These are phyloP conservation scores for Rhagonycha fulva DNA, from an alignment of 2,888 invertebrate genomes.

Conservation along the genomic window DNA sequence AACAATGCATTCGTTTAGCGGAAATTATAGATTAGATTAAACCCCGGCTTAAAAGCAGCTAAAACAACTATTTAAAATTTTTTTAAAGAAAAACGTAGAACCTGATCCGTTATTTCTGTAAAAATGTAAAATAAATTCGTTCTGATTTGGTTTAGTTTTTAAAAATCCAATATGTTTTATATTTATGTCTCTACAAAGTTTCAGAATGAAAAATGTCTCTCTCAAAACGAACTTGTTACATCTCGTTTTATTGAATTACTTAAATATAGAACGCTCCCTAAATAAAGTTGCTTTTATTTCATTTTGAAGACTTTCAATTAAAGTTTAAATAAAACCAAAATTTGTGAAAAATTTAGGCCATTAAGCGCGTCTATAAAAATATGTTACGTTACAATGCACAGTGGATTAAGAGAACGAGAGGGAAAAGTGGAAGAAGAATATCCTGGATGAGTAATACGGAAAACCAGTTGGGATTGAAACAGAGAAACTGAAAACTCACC, in stretches of 20 bases:
- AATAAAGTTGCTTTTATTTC: neutral
- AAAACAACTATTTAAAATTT: neutral
- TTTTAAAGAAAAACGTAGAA: neutral
- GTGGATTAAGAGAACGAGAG: neutral
- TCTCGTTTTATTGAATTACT: neutral
- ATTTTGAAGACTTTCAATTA: neutral
- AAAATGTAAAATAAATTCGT: neutral
- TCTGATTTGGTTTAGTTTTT: neutral
- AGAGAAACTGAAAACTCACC: neutral
- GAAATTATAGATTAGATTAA: neutral
- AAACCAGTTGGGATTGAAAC: neutral
- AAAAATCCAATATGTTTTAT: neutral
- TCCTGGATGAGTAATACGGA: neutral
- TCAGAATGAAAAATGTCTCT: neutral
- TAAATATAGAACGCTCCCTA: neutral
- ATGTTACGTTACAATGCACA: neutral
- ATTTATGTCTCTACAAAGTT: neutral
- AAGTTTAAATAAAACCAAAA: neutral
- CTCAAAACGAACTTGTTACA: neutral
- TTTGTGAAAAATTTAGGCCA: neutral
- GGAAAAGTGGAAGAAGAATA: neutral
- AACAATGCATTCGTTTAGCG: neutral
- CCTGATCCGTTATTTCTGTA: neutral
- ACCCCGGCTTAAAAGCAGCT: neutral
- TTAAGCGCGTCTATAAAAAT: neutral